Evolutionary conservation across 2,888 invertebrate species (phyloP).

Genomic region (Tillus elongatus): DNA sequence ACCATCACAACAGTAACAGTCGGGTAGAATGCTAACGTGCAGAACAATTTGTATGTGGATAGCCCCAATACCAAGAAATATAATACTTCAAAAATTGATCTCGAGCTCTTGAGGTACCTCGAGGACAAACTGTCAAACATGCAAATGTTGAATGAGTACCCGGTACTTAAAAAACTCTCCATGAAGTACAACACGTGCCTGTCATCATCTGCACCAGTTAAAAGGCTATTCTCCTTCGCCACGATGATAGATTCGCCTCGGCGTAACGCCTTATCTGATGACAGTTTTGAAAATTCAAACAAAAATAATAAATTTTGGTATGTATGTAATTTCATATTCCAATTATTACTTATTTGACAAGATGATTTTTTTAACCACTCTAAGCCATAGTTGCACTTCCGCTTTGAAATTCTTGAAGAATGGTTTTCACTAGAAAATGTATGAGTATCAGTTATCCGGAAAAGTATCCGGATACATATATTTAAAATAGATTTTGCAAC

Average conservation of each 20-base stretch:
- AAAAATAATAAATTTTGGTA: too few relatives aligned
- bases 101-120: constrained; percentile 9
- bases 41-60: constrained; percentile 7
- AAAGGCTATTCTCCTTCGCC: constrained; percentile 15
- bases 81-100: constrained; percentile 11
- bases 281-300: constrained; percentile 14
- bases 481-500: too few relatives aligned
- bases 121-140: constrained; percentile 6
- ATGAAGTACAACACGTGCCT: constrained; percentile 14
- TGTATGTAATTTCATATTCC: too few relatives aligned
- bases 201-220: constrained; percentile 14
- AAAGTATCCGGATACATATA: too few relatives aligned
- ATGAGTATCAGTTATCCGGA: too few relatives aligned
- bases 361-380: too few relatives aligned
- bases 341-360: too few relatives aligned
- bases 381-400: too few relatives aligned
- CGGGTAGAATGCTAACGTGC: constrained; percentile 1
- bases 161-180: constrained; percentile 10
- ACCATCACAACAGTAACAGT: constrained; percentile 8
- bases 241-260: constrained; percentile 13
- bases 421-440: too few relatives aligned
- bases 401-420: too few relatives aligned
- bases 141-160: constrained; percentile 12
- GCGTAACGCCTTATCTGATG: constrained; percentile 15
- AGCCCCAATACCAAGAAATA: constrained; percentile 7